Evolutionary conservation across 2,888 invertebrate species (phyloP), one percentile per base, ranked within the genome.

Genomic region (Nomada ferruginata): DNA sequence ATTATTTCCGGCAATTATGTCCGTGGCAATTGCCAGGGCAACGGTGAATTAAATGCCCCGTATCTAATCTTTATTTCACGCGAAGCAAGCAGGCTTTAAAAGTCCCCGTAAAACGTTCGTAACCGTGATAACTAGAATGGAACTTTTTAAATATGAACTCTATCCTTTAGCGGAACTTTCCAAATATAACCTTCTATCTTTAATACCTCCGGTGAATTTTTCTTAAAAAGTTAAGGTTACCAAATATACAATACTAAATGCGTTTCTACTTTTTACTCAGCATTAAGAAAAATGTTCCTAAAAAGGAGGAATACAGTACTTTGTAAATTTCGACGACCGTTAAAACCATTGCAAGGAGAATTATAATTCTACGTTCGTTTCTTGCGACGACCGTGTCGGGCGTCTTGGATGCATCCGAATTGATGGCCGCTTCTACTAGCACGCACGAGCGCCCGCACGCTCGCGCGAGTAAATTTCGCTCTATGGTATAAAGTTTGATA

Each of bases 401-500:
- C 44, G 18, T 36, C 63, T 53, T 64, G n/a, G 7, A 3, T 55
- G 7, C 29, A 11, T 52, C 53, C 64, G 64, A 59, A 23, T 47
- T 59, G 15, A 47, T 5, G 15, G 23, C 23, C n/a, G 53, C 29
- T 15, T 15, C 42, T 3, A n/a, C 7, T 55, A 4, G 61, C 44
- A n/a, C 72, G 26, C 61, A 53, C 52, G 71, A 61, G 36, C 42
- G 55, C 3, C 2, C 20, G 50, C 20, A 0, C 36, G 11, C 23
- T 44, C 65, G 52, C 18, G 42, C 42, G 20, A 44, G 44, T 59
- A 18, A 65, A 64, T 65, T 77, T 73, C 50, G 7, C 53, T 57
- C 15, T n/a, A 20, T 11, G 26, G 20, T 70, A 44, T 18, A 55
- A 55, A 72, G 55, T 77, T 68, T 63, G 53, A 65, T 73, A 79